phyloP scores from a whole-genome alignment of 1,140 invertebrate species.

The Arctopsyche grandis region DNA sequence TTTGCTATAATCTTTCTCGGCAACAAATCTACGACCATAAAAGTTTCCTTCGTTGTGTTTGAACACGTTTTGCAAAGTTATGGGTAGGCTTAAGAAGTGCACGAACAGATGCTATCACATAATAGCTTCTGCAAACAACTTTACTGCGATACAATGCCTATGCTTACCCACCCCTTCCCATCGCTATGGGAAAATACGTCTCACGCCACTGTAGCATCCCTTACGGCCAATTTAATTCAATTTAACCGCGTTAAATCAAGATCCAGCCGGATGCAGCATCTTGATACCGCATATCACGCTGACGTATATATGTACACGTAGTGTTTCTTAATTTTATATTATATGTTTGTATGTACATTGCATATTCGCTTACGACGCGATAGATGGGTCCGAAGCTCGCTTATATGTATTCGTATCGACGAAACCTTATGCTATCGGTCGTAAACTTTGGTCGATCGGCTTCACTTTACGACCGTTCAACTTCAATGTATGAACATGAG shows the following conservation, averaged over 20 bases:
- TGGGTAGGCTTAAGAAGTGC: conserved; percentile 44
- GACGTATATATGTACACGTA: no score
- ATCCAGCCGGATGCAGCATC: no score
- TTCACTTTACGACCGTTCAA: not conserved
- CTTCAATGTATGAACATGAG: not conserved
- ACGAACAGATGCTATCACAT: conserved; percentile 48
- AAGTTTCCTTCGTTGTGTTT: conserved; percentile 37
- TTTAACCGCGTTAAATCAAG: no score
- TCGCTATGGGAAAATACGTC: not conserved
- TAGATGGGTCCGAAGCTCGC: no score
- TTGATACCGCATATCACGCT: no score
- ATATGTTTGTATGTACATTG: no score
- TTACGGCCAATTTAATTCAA: no score
- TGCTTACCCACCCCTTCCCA: not conserved
- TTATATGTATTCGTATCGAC: no score
- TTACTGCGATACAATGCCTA: conserved; percentile 13
- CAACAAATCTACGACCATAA: conserved; percentile 31
- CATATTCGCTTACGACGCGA: no score
- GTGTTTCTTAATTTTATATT: no score
- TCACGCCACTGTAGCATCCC: no score
- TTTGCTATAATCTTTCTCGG: conserved; percentile 17
- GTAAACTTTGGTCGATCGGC: not conserved
- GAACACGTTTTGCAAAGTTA: conserved; percentile 40
- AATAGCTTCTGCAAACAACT: conserved; percentile 48
- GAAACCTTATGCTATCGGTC: not conserved